Evolutionary conservation across 2,888 invertebrate genomes (phyloP).

Genomic region (Rhimphoctona megacephalus): DNA sequence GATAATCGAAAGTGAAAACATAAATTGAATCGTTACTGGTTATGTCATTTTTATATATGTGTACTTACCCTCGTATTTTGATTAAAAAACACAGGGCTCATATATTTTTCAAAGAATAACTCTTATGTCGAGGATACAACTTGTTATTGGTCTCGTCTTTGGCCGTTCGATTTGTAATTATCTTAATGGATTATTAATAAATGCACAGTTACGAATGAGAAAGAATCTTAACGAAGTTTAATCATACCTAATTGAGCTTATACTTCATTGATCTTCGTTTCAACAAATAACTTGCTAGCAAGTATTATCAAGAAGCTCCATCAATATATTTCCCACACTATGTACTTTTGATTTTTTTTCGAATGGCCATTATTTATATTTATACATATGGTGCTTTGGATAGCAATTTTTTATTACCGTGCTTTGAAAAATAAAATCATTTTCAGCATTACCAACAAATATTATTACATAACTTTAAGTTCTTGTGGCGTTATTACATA

Average conservation of each 20-base stretch:
- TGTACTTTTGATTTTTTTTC: background rate
- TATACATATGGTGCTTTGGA: background rate
- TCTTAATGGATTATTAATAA: background rate
- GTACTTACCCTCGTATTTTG: background rate
- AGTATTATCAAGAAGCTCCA: background rate
- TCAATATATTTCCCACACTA: background rate
- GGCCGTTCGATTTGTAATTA: background rate
- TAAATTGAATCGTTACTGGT: constrained; percentile 40
- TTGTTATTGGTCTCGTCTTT: background rate
- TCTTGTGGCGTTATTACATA: background rate
- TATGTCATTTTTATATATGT: constrained; percentile 33
- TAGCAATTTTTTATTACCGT: background rate
- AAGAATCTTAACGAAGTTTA: constrained; percentile 1
- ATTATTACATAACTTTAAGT: background rate
- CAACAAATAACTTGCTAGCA: background rate
- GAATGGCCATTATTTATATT: background rate
- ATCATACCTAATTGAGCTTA: background rate
- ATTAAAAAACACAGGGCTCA: background rate
- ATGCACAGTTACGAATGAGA: background rate
- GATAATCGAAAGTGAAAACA: constrained; percentile 59
- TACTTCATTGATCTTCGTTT: background rate
- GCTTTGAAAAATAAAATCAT: background rate
- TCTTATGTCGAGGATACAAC: background rate
- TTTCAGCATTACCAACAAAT: background rate
- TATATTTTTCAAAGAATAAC: background rate